Percentiles rank a stretch among this genome's conserved stretches.
These are phyloP conservation scores for Botia kubotai DNA, from an alignment of 2,797 vertebrate species.

Conservation along the genomic window DNA sequence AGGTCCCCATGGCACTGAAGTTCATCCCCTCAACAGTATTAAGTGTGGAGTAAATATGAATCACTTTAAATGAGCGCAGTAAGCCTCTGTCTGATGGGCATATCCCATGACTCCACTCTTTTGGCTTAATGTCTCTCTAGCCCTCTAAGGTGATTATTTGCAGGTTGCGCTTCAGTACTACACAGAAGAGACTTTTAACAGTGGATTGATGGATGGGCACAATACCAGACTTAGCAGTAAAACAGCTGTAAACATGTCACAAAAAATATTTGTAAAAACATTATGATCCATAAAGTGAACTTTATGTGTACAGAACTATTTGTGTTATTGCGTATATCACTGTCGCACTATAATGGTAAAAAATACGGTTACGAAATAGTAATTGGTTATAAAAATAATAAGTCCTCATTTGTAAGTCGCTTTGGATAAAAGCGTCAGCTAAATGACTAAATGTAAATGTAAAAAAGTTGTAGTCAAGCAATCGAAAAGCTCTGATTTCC, in stretches of 20 bases:
- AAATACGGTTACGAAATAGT: not conserved
- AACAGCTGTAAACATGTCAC: not conserved
- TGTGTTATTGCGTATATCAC: not conserved
- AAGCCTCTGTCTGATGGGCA: slow-evolving; percentile 65
- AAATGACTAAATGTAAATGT: too few relatives aligned
- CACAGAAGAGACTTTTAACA: slow-evolving; percentile 30
- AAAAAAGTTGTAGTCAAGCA: too few relatives aligned
- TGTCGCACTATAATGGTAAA: not conserved
- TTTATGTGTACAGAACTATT: not conserved
- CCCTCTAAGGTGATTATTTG: slow-evolving; percentile 65
- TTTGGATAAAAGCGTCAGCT: too few relatives aligned
- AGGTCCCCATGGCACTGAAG: slow-evolving; percentile 56
- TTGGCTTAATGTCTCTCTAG: slow-evolving; percentile 64
- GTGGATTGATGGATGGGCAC: slow-evolving; percentile 32
- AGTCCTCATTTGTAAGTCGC: too few relatives aligned
- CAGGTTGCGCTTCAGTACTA: slow-evolving; percentile 59
- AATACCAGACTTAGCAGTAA: slow-evolving; percentile 5
- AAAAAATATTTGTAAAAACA: slow-evolving; percentile 7
- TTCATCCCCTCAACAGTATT: slow-evolving; percentile 65
- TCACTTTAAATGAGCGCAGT: slow-evolving; percentile 69
- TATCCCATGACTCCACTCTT: slow-evolving; percentile 66
- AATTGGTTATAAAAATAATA: not conserved
- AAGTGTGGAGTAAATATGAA: slow-evolving; percentile 64
- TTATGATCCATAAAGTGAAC: not conserved
- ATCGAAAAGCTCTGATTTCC: too few relatives aligned